Base-by-base conservation (phyloP, 2,113 vertebrate genomes). In the Tauraco erythrolophus region DNA sequence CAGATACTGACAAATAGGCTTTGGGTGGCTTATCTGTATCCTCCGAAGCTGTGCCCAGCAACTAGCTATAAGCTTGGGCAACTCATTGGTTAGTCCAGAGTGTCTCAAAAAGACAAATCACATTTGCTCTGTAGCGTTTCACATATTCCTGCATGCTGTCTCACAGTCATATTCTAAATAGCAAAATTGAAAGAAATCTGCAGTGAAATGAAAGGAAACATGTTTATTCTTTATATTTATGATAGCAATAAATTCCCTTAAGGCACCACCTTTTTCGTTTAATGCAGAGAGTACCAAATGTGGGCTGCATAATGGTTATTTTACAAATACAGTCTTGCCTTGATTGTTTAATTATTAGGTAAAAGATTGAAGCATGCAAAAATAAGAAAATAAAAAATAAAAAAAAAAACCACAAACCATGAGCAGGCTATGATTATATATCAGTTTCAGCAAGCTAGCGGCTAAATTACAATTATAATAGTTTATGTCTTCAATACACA, bases 21-120 rank as follows among this genome's bases (percentile, higher is more conserved):
- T 95, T 83, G 27, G 31, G 39, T 71, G 39, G 35, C 85, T 94
- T 95, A 83, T 57, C 78, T 92, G 94, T 92, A 89, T 87, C 69
- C 61, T 84, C 61, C 53, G 84, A 92, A 94, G 72, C 89, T 65
- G 28, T 84, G 61, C 41, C 43, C 22, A 54, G 53, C 53, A 78
- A 64, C 51, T 48, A 48, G 23, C 41, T 90, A 27, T 74, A 60
- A 88, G 56, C 68, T 84, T 62, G 51, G 35, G 43, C 30, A 90
- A 54, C 19, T 70, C 35, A 19, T 60, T 81, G 33, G 33, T 75
- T 79, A 65, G 41, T 50, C 41, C 39, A 62, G n/a, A 50, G 21
- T 13, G 33, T 54, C 51, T 92, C 72, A 82, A 53, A 78, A 71
- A 86, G 70, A 58, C 15, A 94, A 88, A 28, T 84, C 58, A 4